Evolutionary conservation across 2,113 vertebrate genomes (phyloP).

Genomic region (Ophthalmolycus amberensis): DNA sequence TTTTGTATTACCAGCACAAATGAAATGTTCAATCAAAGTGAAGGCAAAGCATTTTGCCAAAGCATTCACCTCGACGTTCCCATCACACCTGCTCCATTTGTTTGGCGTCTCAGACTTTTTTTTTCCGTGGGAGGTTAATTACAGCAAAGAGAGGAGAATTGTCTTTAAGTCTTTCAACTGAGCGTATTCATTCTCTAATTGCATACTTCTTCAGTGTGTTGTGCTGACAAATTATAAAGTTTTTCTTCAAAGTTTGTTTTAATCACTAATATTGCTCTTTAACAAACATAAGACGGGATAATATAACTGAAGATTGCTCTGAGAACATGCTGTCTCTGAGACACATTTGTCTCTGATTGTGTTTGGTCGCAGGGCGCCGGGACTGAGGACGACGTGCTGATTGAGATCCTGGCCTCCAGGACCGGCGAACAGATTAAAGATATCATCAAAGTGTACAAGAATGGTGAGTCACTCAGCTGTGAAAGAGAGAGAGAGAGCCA

Average conservation of each 20-base stretch:
- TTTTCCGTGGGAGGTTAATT: conserved; percentile 34
- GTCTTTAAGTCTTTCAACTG: not conserved
- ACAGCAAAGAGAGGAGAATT: conserved; percentile 6
- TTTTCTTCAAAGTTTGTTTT: not conserved
- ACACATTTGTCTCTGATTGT: conserved; percentile 1
- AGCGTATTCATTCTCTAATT: not conserved
- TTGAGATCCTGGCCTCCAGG: conserved; percentile 95
- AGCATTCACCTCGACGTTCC: conserved; percentile 22
- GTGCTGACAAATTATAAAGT: conserved; percentile 1
- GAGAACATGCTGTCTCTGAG: not conserved
- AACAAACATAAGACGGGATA: too few species aligned
- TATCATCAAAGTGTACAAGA: conserved; percentile 89
- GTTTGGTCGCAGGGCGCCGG: conserved; percentile 88
- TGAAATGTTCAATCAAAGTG: conserved; percentile 39
- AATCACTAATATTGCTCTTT: not conserved
- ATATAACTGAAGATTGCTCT: not conserved
- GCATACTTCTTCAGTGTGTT: not conserved
- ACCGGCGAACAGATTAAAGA: conserved; percentile 85
- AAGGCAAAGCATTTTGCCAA: conserved; percentile 31
- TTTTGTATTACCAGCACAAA: conserved; percentile 28
- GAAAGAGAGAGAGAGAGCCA: not conserved
- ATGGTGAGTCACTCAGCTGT: conserved; percentile 83
- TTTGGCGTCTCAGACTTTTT: conserved; percentile 5
- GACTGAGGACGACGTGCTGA: conserved; percentile 92
- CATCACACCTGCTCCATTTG: conserved; percentile 8